Conservation (phyloP, 1,140 invertebrate genomes). For the Orius laevigatus region DNA sequence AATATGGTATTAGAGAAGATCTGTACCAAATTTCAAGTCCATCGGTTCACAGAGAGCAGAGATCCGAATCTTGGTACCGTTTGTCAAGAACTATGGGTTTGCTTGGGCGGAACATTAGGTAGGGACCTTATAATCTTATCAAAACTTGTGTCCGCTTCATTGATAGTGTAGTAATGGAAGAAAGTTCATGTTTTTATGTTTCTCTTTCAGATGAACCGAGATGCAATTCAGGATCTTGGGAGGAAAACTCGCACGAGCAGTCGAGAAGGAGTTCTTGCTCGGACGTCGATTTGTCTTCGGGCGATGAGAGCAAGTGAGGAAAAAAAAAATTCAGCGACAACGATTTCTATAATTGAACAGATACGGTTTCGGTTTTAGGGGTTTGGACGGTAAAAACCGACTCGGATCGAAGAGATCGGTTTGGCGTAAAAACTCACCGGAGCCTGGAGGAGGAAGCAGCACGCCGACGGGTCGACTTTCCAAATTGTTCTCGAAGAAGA, state of each 20-base stretch:
- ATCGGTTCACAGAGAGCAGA: too few relatives aligned
- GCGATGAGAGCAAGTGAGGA: conserved; percentile 42
- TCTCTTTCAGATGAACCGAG: conserved; percentile 35
- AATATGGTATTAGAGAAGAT: too few relatives aligned
- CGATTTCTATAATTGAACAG: background rate
- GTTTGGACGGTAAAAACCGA: conserved; percentile 33
- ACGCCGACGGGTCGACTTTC: conserved; percentile 46
- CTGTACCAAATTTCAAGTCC: too few relatives aligned
- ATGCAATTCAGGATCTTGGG: conserved; percentile 37
- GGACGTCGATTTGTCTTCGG: conserved; percentile 41
- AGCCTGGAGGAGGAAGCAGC: conserved; percentile 13
- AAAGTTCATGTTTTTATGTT: background rate
- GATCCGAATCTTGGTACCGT: too few relatives aligned
- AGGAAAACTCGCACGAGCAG: conserved; percentile 32
- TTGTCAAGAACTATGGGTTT: too few relatives aligned
- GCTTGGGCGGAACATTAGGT: too few relatives aligned
- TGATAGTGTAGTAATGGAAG: too few relatives aligned
- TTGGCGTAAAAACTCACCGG: conserved; percentile 32
- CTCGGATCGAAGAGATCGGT: conserved; percentile 32
- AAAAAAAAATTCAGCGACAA: background rate
- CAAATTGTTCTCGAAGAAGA: conserved; percentile 61
- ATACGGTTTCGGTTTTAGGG: conserved; percentile 21
- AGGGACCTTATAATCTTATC: too few relatives aligned
- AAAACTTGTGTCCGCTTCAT: too few relatives aligned
- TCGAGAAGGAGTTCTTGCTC: conserved; percentile 36